phyloP scores from a whole-genome alignment of 2,888 invertebrate species.

The Dicycla oo region DNA sequence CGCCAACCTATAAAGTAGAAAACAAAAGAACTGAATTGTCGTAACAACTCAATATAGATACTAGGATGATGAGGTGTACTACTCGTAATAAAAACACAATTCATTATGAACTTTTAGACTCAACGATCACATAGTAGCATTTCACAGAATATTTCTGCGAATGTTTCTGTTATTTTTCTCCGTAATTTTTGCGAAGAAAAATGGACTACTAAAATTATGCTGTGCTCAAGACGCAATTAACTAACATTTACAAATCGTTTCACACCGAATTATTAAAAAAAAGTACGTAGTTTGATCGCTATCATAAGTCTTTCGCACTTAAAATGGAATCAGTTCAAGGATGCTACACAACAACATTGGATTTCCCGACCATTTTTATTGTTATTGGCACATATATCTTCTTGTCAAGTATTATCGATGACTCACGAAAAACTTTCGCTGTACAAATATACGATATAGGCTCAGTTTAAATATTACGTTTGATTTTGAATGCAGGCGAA shows the following conservation, averaged over 20 bases:
- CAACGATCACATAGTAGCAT: not conserved
- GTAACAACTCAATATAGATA: slow-evolving; percentile 30
- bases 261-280: slow-evolving; percentile 44
- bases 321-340: slow-evolving; percentile 80
- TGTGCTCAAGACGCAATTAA: slow-evolving; percentile 41
- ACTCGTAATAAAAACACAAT: slow-evolving; percentile 35
- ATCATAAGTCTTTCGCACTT: slow-evolving; percentile 57
- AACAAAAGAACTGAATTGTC: slow-evolving; percentile 44
- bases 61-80: slow-evolving; percentile 14
- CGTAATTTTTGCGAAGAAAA: slow-evolving; percentile 11
- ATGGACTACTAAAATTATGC: slow-evolving; percentile 15
- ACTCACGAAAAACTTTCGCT: slow-evolving; percentile 61
- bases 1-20: slow-evolving; percentile 23
- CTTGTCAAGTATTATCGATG: slow-evolving; percentile 69
- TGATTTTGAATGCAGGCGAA: slow-evolving; percentile 13
- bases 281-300: slow-evolving; percentile 52
- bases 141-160: not conserved
- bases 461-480: slow-evolving; percentile 11
- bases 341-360: slow-evolving; percentile 67
- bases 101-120: not conserved
- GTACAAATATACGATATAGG: slow-evolving; percentile 24
- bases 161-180: not conserved
- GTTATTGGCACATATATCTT: slow-evolving; percentile 71
- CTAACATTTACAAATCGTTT: slow-evolving; percentile 47
- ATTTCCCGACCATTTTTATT: slow-evolving; percentile 76